Conservation (phyloP, 2,888 invertebrate genomes). For the Anarsia innoxiella region DNA sequence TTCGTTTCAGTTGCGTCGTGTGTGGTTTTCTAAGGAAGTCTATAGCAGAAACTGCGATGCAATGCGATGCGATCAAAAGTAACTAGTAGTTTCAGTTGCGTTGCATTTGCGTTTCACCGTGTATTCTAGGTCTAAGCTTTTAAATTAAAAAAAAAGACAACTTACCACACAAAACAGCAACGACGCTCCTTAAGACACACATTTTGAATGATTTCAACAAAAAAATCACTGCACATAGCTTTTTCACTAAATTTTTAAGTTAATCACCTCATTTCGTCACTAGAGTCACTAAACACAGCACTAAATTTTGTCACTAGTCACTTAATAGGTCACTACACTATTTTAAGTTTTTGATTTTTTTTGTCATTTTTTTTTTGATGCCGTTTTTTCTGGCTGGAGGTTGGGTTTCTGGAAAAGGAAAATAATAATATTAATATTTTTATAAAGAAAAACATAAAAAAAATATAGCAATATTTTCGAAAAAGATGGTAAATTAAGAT, state of each 20-base stretch:
- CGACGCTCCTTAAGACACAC: slow-evolving; percentile 48
- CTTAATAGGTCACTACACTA: slow-evolving; percentile 1
- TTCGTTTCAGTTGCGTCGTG: too few species aligned
- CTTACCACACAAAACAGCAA: slow-evolving; percentile 53
- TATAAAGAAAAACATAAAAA: neutral
- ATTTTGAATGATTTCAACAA: slow-evolving; percentile 38
- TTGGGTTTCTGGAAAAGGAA: slow-evolving; percentile 10
- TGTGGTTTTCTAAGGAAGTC: too few species aligned
- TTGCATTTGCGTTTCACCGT: too few species aligned
- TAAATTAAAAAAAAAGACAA: slow-evolving; percentile 14
- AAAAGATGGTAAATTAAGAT: too few species aligned
- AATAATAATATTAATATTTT: neutral
- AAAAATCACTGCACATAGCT: slow-evolving; percentile 49
- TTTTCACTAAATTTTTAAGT: slow-evolving; percentile 24
- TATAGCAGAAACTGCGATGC: too few species aligned
- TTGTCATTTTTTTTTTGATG: slow-evolving; percentile 1
- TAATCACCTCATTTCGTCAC: slow-evolving; percentile 43
- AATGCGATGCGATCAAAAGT: too few species aligned
- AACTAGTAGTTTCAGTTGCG: too few species aligned
- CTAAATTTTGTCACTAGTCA: slow-evolving; percentile 19
- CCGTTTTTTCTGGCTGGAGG: neutral
- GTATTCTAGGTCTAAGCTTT: too few species aligned
- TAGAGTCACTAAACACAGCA: slow-evolving; percentile 26
- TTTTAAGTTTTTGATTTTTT: too few species aligned
- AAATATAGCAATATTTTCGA: too few species aligned